phyloP scores from a whole-genome alignment of 2,797 vertebrate genomes.

The Mionectes olivaceus region DNA sequence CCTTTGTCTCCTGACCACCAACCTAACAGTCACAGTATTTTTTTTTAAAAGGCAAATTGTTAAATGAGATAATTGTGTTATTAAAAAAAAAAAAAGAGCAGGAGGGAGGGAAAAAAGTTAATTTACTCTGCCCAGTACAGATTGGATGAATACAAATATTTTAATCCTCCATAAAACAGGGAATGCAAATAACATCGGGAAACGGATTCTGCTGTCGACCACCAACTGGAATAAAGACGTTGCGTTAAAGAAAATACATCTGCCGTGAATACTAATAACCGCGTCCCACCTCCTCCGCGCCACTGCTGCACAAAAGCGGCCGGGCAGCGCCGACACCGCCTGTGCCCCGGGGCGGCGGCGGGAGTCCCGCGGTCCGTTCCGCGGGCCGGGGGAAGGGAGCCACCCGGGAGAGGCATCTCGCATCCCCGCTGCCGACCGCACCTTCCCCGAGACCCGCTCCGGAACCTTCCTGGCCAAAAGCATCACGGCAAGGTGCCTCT shows the following conservation, averaged over 20 bases:
- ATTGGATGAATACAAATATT: conserved; percentile 75
- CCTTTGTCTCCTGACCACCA: conserved; percentile 89
- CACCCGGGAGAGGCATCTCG: not conserved
- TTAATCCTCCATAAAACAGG: conserved; percentile 67
- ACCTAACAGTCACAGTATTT: conserved; percentile 79
- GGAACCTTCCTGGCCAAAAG: not conserved
- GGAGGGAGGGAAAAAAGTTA: conserved; percentile 46
- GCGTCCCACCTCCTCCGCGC: conserved; percentile 18
- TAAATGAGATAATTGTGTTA: conserved; percentile 82
- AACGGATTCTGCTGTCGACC: conserved; percentile 27
- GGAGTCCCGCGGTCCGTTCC: not conserved
- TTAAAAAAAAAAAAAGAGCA: not conserved
- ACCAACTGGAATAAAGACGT: conserved; percentile 69
- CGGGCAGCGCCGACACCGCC: not conserved
- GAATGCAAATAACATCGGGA: conserved; percentile 60
- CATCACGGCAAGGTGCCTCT: not conserved
- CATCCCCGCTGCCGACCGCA: not conserved
- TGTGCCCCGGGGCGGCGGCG: not conserved
- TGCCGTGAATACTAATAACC: conserved; percentile 50
- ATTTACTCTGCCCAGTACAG: conserved; percentile 70
- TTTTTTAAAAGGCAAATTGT: conserved; percentile 73
- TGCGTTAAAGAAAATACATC: conserved; percentile 62
- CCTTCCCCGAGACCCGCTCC: not conserved
- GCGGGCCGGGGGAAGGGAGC: not conserved
- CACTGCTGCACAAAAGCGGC: conserved; percentile 26